Evolutionary conservation across 2,888 invertebrate species (phyloP).

Genomic region (Pristionchus japonicus): DNA sequence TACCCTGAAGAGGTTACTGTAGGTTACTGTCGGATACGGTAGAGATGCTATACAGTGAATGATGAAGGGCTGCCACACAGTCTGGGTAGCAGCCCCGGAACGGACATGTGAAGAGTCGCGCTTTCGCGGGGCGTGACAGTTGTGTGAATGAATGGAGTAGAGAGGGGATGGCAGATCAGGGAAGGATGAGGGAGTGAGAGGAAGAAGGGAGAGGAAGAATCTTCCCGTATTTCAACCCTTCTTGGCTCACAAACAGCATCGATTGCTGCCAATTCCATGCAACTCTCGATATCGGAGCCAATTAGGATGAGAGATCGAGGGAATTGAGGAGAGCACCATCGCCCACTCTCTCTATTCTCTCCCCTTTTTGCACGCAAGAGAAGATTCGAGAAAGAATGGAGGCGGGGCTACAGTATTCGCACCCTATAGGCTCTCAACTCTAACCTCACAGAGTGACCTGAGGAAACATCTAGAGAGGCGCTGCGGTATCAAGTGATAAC

Average conservation of each 20-base stretch:
- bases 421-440: neutral
- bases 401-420: neutral
- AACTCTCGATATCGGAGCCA: neutral
- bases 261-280: neutral
- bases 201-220: neutral
- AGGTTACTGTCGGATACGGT: no score
- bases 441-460: neutral
- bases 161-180: neutral
- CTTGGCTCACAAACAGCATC: neutral
- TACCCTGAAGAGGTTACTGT: conserved; percentile 29
- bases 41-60: neutral
- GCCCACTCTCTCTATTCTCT: neutral
- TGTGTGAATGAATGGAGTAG: conserved; percentile 1
- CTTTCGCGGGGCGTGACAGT: neutral
- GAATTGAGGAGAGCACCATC: neutral
- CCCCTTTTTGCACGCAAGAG: neutral
- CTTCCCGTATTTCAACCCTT: neutral
- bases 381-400: neutral
- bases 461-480: neutral
- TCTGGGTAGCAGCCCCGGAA: neutral
- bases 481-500: neutral
- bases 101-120: neutral
- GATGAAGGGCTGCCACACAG: neutral
- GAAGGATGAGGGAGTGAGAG: neutral
- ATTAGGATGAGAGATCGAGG: neutral